Evolutionary conservation across 2,797 vertebrate species (phyloP).

Genomic region (Chaetodon trifasciatus): DNA sequence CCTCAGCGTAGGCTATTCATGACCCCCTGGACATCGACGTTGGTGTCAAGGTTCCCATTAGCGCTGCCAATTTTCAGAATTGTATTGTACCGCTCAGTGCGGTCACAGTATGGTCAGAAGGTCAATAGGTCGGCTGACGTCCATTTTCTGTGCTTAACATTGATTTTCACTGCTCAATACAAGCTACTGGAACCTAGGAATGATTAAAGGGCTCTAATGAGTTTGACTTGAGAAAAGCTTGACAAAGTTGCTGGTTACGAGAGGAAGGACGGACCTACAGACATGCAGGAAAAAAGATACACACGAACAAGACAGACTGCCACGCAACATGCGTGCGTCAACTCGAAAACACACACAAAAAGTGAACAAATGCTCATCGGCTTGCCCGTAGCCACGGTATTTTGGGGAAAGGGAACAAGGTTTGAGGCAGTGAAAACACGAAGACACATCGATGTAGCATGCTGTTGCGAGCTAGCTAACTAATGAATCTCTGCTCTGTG

Average conservation of each 20-base stretch:
- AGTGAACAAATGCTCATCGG: too few species aligned
- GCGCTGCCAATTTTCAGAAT: not conserved
- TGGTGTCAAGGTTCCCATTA: not conserved
- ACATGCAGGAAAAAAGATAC: not conserved
- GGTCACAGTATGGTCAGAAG: slow-evolving; percentile 34
- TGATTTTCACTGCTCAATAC: slow-evolving; percentile 57
- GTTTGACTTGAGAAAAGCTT: slow-evolving; percentile 5
- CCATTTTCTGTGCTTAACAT: slow-evolving; percentile 43
- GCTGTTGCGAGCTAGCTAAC: too few species aligned
- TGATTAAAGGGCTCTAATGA: slow-evolving; percentile 45
- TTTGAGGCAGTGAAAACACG: too few species aligned
- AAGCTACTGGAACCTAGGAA: slow-evolving; percentile 36
- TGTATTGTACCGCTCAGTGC: not conserved
- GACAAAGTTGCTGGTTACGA: not conserved
- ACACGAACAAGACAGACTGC: not conserved
- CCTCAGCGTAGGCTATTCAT: not conserved
- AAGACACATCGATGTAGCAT: too few species aligned
- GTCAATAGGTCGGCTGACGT: slow-evolving; percentile 32
- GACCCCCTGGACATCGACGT: not conserved
- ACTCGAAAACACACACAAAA: not conserved
- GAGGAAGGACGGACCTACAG: not conserved
- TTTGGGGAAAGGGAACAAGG: too few species aligned
- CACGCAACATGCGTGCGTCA: not conserved
- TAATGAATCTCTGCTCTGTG: too few species aligned
- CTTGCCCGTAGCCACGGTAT: too few species aligned